Conservation (phyloP, 2,113 vertebrate genomes). For the Empidonax alnorum region DNA sequence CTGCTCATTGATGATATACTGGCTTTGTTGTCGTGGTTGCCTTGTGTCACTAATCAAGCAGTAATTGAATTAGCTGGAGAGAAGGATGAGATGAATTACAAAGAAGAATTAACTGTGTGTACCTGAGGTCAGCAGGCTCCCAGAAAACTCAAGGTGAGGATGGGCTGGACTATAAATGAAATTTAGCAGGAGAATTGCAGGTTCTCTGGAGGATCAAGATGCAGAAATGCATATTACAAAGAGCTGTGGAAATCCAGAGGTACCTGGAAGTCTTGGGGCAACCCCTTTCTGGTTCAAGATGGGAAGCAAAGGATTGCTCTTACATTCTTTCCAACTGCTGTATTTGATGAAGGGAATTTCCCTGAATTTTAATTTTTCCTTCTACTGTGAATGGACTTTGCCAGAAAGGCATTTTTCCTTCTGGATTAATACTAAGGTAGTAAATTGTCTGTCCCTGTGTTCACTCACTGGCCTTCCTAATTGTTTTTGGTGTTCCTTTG, state of each 20-base stretch:
- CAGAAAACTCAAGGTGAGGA: neutral
- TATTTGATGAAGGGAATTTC: slow-evolving; percentile 33
- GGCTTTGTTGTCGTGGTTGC: slow-evolving; percentile 11
- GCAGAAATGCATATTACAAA: neutral
- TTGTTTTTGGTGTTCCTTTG: neutral
- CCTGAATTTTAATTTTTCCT: neutral
- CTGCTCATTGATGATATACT: neutral
- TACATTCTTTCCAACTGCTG: slow-evolving; percentile 10
- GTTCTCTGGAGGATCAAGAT: neutral
- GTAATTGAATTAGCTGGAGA: slow-evolving; percentile 49
- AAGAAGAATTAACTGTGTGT: neutral
- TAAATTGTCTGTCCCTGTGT: slow-evolving; percentile 29
- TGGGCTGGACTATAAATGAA: neutral
- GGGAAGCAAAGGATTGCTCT: neutral
- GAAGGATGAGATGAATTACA: neutral
- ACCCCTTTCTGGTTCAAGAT: neutral
- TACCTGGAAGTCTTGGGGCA: neutral
- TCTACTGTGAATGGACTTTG: neutral
- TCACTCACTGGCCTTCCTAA: neutral
- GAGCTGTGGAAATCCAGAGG: neutral
- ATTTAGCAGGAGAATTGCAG: neutral
- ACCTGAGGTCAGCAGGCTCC: neutral
- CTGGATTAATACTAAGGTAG: neutral
- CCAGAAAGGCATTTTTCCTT: slow-evolving; percentile 5
- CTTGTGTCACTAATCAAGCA: slow-evolving; percentile 10